Base-by-base conservation (phyloP, 1,140 invertebrate species). In the Globodera ellingtonae region DNA sequence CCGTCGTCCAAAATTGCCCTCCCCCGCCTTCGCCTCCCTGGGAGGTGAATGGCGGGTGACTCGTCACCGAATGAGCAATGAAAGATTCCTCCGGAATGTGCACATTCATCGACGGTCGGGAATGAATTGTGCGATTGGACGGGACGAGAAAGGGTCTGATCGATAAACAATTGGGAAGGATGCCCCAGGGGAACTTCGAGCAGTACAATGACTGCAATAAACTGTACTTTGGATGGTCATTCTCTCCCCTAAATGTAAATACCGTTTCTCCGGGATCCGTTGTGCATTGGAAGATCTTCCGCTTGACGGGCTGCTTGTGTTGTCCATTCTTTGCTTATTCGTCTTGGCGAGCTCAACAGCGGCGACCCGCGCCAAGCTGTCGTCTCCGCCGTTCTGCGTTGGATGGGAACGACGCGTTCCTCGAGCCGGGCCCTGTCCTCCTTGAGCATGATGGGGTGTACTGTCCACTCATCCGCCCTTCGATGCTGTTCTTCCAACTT, bases 401-500 rank as follows among this genome's bases (percentile, higher is more conserved):
- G 73, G 48, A 75, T 46, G 50, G 56, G 56, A 62, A 62, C 21
- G 3, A 62, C 56, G 10, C 56, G 56, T 62, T 62, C 56, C 15
- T 62, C 56, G 18, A 18, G 56, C 18, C 56, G 56, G 15, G 13
- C 56, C 15, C 56, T 62, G 24, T 70, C 24, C 69, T 77, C 75
- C 48, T 67, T 77, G n/a, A 76, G 67, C 18, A 62, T 47, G 24
- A 77, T 77, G 24, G 75, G 75, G n/a, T 77, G 75, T n/a, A 77
- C 56, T 15, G 75, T 69, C 75, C 75, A 77, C 0, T 35, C 62
- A 18, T 70, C 67, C 35, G 56, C 56, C 56, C 56, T 62, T 15
- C 67, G 35, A n/a, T 15, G 48, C 2, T 65, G 59, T 65, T 69
- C 62, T 46, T 77, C 50, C 13, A 67, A 62, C 8, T 47, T 62